Percentiles rank a stretch among this genome's conserved stretches.
phyloP scores from a whole-genome alignment of 2,113 vertebrate genomes.

The Chitala chitala region DNA sequence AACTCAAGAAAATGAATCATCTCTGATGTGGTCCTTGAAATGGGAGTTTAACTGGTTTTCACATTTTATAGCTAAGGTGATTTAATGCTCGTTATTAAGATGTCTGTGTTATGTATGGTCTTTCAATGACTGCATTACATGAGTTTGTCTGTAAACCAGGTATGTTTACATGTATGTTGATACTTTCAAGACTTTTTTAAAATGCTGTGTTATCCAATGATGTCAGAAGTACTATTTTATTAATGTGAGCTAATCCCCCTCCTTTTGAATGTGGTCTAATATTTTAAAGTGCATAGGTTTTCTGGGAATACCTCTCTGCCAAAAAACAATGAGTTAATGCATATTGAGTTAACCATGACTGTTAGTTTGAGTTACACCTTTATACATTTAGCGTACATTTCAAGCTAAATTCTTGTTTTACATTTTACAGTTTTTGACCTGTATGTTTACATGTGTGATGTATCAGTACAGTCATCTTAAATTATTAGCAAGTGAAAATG shows the following conservation, averaged over 20 bases:
- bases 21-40: conserved; percentile 11
- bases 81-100: conserved; percentile 15
- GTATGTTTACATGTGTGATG: not conserved
- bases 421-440: not conserved
- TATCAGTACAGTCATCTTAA: not conserved
- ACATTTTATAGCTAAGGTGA: conserved; percentile 8
- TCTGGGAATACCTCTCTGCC: not conserved
- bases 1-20: not conserved
- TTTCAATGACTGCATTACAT: not conserved
- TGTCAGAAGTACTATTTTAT: not conserved
- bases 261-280: not conserved
- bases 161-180: not conserved
- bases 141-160: not conserved
- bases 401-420: conserved; percentile 9
- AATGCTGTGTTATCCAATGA: not conserved
- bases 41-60: not conserved
- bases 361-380: not conserved
- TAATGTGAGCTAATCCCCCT: not conserved
- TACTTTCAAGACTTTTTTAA: too few relatives aligned
- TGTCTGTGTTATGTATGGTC: not conserved
- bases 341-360: not conserved
- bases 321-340: not conserved
- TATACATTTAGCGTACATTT: not conserved
- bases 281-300: not conserved
- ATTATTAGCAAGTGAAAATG: not conserved